Evolutionary conservation across 2,888 invertebrate genomes (phyloP).

Genomic region (Chironomus tentans): DNA sequence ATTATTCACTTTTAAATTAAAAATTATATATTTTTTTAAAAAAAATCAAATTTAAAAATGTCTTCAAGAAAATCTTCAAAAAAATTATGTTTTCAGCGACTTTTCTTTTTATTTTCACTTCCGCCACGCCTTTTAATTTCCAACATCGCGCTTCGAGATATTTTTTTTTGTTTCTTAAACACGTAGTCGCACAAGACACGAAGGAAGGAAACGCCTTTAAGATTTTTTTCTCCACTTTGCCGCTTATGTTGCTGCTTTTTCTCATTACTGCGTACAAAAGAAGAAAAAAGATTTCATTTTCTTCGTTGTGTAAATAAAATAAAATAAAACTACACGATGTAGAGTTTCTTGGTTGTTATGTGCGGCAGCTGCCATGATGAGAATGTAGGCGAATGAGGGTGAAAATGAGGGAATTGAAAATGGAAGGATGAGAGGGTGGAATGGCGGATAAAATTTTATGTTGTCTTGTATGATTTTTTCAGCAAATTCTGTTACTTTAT

Average conservation of each 20-base stretch:
- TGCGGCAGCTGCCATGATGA: no score
- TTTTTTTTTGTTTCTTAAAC: neutral
- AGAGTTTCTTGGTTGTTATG: no score
- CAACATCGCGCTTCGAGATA: neutral
- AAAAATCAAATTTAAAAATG: no score
- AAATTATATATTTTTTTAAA: no score
- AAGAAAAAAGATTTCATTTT: neutral
- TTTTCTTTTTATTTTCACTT: neutral
- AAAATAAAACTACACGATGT: neutral
- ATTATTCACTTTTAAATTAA: no score
- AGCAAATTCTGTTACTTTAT: no score
- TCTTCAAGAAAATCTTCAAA: no score
- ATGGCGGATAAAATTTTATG: no score
- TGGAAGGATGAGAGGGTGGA: no score
- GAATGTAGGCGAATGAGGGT: no score
- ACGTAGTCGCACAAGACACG: constrained; percentile 3
- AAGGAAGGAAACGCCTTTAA: constrained; percentile 18
- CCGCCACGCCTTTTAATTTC: neutral
- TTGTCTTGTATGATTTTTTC: no score
- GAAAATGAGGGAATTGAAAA: no score
- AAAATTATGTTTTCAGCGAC: neutral
- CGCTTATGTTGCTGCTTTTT: neutral
- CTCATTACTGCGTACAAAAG: neutral
- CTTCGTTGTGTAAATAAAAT: neutral
- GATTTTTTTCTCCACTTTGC: constrained; percentile 2